Evolutionary conservation across 1,140 invertebrate genomes (phyloP), one percentile per base, ranked within the genome.

Genomic region (Seison nebaliae): DNA sequence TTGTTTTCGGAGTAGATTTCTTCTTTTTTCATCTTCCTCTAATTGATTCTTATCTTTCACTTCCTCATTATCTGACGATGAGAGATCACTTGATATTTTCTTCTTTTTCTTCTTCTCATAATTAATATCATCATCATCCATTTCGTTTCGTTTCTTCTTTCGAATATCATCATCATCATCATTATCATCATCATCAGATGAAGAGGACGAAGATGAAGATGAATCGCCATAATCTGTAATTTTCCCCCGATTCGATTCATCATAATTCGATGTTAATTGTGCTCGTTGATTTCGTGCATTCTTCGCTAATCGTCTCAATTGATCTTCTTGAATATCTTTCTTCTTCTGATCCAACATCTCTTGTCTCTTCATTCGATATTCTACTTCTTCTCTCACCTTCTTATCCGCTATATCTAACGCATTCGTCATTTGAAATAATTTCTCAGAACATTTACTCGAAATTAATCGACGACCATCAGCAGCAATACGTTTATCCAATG

Each of bases 251-350:
- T 11, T 11, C 12, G 5, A 26, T 26, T 26, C 12, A 26, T 12
- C 31, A n/a, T 32, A 32, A 9, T 22, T 14, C 7, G 35, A 17
- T 17, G 36, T 40, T n/a, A 74, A 65, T 0, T 81, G 83, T 19
- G 80, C 80, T 45, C 84, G 66, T 50, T 91, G 80, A 47, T 93
- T 81, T 43, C 88, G 68, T 0, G 91, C 88, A 51, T 83, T 75
- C 54, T 86, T 79, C 12, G 91, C 91, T 50, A 96, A 62, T 53
- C 76, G 69, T 30, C 81, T 63, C 45, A 98, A 59, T 59, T 78
- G 72, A 46, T 91, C 84, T 59, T 98, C 91, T 49, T 94, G 94
- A 60, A 81, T 83, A 51, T 93, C 81, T 50, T 96, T 96, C 55
- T 96, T 84, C 49, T 91, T 86, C 49, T 93, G 80, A 0, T 84